Base-by-base conservation (phyloP, 2,888 invertebrate genomes). In the Amphipoea lucens region DNA sequence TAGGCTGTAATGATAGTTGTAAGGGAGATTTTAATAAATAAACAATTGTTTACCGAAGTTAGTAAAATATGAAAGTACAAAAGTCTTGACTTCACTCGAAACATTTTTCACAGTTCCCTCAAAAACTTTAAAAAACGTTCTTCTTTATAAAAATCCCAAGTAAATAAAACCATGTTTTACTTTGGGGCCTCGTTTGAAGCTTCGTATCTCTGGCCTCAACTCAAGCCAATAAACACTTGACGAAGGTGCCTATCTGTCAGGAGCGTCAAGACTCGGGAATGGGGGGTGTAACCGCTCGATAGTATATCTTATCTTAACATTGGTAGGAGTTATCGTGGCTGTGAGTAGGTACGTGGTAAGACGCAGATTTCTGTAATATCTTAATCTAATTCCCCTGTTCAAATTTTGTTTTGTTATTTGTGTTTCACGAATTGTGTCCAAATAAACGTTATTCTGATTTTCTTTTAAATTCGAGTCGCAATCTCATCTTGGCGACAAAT, bases 141-240 rank as follows among this genome's bases (percentile, higher is more conserved):
- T 57, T 69, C 73, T 71, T 48, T 42, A 42, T 67, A 84, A 75
- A 79, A 81, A 78, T 78, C 83, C 78, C 78, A 74, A 88, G 63
- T 67, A 85, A 88, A 88, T 79, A 88, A 40, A 68, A 63, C n/a
- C n/a, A 60, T 36, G 20, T 71, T 62, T 63, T 36, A 71, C 63
- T 84, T 80, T 75, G 29, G 20, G 74, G 73, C 79, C 73, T 72
- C 65, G 69, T 29, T 83, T 42, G 40, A 68, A 45, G 29, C 29
- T 29, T 29, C 62, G 83, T 87, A 88, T 90, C 86, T 66, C n/a
- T 48, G 60, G 69, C 68, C 23, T 74, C 77, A 87, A 78, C 89
- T 89, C 88, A 89, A 84, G 83, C 90, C 92, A 93, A 92, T 92
- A 93, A 92, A 90, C 91, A 90, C 91, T 92, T 92, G 92, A 93